Evolutionary conservation across 2,797 vertebrate species (phyloP), one percentile per base, ranked within the genome.

Genomic region (Kryptolebias ocellatus): DNA sequence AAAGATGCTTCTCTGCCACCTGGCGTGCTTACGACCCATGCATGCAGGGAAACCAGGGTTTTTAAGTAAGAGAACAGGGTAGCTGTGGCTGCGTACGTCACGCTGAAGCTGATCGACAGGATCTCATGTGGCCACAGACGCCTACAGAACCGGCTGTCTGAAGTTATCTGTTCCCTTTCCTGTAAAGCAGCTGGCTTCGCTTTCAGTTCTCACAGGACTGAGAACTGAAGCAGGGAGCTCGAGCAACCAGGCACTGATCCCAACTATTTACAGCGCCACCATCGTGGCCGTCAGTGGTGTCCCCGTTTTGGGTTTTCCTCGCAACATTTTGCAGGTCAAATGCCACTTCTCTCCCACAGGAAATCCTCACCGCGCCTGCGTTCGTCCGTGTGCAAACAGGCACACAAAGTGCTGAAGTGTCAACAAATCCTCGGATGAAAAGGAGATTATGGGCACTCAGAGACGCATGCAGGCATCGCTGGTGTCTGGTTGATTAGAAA

Each of bases 401-500:
- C 20, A 49, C 9, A 62, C 56, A 74, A 65, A 16, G 69, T 8
- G 47, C 15, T 37, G n/a, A 78, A 79, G 88, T 75, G 76, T 84
- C 81, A 79, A 37, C 14, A 46, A 64, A 58, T 64, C 57, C 62
- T 65, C 60, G 66, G 73, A 80, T 58, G 60, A 68, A 60, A 74
- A 70, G 39, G 70, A 78, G 75, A 88, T 80, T 73, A 83, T 28
- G 53, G 67, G 75, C 74, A 76, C 60, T 86, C 64, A 76, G 70
- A 82, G 74, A 79, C 69, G 62, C 74, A 72, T 29, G 45, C 80
- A 71, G 68, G 67, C 70, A 80, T 78, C 73, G 66, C 75, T 72
- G 59, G 52, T 57, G 65, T 58, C 78, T 70, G 78, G 29, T 76
- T 73, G 83, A 87, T 88, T 81, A 87, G 69, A 84, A 76, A 78